Percentiles rank a stretch among this genome's conserved stretches.
These are phyloP conservation scores for Herpetotheres cachinnans DNA, from an alignment of 2,113 vertebrate genomes.

Conservation along the genomic window DNA sequence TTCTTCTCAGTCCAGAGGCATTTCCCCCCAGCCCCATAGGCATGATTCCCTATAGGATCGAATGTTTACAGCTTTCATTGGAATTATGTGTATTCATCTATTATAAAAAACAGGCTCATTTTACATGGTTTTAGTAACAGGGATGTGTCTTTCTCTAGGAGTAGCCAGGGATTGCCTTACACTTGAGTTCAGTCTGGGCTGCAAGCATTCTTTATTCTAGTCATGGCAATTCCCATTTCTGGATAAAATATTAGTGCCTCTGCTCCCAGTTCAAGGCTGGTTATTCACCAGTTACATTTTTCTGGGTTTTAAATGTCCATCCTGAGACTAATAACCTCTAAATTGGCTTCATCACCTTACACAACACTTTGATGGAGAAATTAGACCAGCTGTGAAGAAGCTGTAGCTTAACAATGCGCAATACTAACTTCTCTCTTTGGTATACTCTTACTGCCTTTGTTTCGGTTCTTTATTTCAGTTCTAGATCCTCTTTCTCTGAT, in stretches of 20 bases:
- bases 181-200: background rate
- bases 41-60: background rate
- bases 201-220: background rate
- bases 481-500: background rate
- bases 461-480: slow-evolving; percentile 33
- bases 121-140: background rate
- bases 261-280: background rate
- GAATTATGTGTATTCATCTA: background rate
- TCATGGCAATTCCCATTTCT: background rate
- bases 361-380: background rate
- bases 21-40: background rate
- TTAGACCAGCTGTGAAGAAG: background rate
- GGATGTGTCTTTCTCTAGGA: background rate
- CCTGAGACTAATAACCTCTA: background rate
- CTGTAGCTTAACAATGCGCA: background rate
- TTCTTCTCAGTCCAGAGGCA: background rate
- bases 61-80: background rate
- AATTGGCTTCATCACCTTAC: background rate
- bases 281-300: background rate
- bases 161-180: background rate
- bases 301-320: background rate
- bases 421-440: background rate
- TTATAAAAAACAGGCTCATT: background rate
- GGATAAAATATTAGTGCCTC: background rate
- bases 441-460: background rate